phyloP scores from a whole-genome alignment of 2,888 invertebrate genomes.

The Hoplodrina ambigua region DNA sequence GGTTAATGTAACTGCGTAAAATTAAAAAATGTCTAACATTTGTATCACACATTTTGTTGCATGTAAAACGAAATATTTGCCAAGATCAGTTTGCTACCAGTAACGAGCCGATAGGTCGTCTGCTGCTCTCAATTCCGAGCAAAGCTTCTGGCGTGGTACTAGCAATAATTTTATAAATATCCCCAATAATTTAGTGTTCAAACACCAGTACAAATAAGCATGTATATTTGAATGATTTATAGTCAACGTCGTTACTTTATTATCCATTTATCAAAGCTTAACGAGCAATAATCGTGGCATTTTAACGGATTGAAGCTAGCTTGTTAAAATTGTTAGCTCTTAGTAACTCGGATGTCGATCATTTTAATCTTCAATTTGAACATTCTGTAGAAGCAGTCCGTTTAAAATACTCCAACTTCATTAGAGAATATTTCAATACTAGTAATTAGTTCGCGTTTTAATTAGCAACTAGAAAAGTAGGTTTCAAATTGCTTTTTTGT shows the following conservation, averaged over 20 bases:
- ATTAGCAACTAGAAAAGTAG: slow-evolving; percentile 44
- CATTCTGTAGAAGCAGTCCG: slow-evolving; percentile 55
- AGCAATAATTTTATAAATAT: slow-evolving; percentile 53
- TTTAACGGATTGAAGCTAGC: slow-evolving; percentile 75
- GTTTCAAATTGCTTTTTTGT: slow-evolving; percentile 36
- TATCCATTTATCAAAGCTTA: slow-evolving; percentile 85
- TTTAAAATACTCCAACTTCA: slow-evolving; percentile 58
- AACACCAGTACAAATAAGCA: slow-evolving; percentile 62
- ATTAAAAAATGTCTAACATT: too few relatives aligned
- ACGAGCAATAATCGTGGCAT: slow-evolving; percentile 82
- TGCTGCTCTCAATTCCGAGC: slow-evolving; percentile 4
- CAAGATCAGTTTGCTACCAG: background rate
- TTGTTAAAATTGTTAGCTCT: slow-evolving; percentile 79
- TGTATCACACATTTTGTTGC: too few relatives aligned
- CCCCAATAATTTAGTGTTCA: slow-evolving; percentile 55
- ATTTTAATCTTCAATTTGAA: slow-evolving; percentile 68
- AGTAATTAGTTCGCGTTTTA: slow-evolving; percentile 53
- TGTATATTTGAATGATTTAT: slow-evolving; percentile 77
- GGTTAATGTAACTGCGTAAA: too few relatives aligned
- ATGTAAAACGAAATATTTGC: background rate
- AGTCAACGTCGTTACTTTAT: slow-evolving; percentile 78
- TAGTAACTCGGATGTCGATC: slow-evolving; percentile 66
- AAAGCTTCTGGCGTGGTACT: slow-evolving; percentile 20
- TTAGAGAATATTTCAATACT: slow-evolving; percentile 56
- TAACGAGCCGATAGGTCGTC: background rate